Evolutionary conservation across 1,140 invertebrate genomes (phyloP).

Genomic region (Drosophila varians): DNA sequence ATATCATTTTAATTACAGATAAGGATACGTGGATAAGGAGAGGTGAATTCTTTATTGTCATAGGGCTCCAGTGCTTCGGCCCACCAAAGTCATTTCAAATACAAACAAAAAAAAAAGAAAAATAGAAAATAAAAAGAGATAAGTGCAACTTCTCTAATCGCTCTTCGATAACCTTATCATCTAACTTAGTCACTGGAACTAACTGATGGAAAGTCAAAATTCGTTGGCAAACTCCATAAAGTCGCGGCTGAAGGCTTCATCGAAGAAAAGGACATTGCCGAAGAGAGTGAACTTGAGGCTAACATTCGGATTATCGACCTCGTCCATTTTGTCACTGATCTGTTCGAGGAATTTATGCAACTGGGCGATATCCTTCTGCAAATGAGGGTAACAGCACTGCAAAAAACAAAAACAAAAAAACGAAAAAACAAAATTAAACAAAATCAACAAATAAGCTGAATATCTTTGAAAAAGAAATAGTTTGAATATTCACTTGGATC

Average conservation of each 20-base stretch:
- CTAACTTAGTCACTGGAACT: too few relatives aligned
- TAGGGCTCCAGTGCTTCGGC: too few relatives aligned
- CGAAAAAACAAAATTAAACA: too few relatives aligned
- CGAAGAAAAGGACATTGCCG: background rate
- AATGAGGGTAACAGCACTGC: background rate
- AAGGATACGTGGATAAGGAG: background rate
- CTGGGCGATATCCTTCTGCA: background rate
- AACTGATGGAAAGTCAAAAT: too few relatives aligned
- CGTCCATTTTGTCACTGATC: background rate
- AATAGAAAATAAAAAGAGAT: too few relatives aligned
- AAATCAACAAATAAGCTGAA: background rate
- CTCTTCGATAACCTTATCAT: too few relatives aligned
- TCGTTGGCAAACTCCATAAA: conserved; percentile 3
- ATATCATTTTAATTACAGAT: conserved; percentile 78
- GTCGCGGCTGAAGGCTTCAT: background rate
- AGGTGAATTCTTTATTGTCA: too few relatives aligned
- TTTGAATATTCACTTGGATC: background rate
- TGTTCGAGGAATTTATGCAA: background rate
- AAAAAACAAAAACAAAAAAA: too few relatives aligned
- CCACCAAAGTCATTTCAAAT: too few relatives aligned
- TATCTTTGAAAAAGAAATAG: background rate
- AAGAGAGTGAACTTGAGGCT: background rate
- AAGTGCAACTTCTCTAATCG: too few relatives aligned
- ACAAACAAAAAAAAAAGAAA: too few relatives aligned
- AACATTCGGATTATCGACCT: background rate